These are phyloP conservation scores for Macroramphosus scolopax DNA, from an alignment of 2,797 vertebrate genomes.

Conservation along the genomic window DNA sequence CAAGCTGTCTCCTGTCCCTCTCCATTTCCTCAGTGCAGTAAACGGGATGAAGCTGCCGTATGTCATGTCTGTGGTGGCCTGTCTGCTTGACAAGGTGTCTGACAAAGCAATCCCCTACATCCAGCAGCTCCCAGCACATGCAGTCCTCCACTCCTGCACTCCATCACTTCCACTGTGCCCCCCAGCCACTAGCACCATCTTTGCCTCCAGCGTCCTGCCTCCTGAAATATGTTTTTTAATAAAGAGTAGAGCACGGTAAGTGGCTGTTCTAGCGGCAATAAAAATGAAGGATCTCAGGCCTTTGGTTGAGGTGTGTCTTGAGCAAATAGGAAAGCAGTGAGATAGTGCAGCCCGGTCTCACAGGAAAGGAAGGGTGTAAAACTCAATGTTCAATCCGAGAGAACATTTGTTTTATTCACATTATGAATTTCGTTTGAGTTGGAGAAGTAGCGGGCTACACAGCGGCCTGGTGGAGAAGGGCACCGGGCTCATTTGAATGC, in stretches of 20 bases:
- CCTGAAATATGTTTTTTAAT: conserved; percentile 83
- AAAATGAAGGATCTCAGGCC: conserved; percentile 74
- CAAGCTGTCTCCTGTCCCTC: conserved; percentile 75
- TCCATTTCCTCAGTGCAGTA: conserved; percentile 70
- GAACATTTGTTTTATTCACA: conserved; percentile 63
- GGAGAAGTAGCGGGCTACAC: conserved; percentile 44
- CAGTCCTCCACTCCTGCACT: conserved; percentile 30
- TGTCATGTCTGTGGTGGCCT: conserved; percentile 71
- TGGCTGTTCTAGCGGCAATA: conserved; percentile 72
- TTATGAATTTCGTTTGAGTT: conserved; percentile 53
- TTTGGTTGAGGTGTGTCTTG: conserved; percentile 67
- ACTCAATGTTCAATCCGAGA: conserved; percentile 37
- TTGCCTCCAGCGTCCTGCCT: conserved; percentile 52
- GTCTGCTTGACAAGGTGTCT: conserved; percentile 76
- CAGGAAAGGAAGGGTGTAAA: conserved; percentile 32
- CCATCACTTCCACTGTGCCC: conserved; percentile 40
- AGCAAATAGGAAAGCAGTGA: conserved; percentile 65
- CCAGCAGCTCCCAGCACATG: conserved; percentile 49
- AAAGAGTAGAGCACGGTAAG: conserved; percentile 78
- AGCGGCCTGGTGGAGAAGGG: conserved; percentile 59
- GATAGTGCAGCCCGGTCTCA: conserved; percentile 53
- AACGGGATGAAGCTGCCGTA: conserved; percentile 72
- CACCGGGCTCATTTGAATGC: conserved; percentile 71
- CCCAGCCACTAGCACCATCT: conserved; percentile 54
- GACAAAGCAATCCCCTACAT: conserved; percentile 58